Evolutionary conservation across 2,113 vertebrate species (phyloP).

Genomic region (Rhizomys pruinosus): DNA sequence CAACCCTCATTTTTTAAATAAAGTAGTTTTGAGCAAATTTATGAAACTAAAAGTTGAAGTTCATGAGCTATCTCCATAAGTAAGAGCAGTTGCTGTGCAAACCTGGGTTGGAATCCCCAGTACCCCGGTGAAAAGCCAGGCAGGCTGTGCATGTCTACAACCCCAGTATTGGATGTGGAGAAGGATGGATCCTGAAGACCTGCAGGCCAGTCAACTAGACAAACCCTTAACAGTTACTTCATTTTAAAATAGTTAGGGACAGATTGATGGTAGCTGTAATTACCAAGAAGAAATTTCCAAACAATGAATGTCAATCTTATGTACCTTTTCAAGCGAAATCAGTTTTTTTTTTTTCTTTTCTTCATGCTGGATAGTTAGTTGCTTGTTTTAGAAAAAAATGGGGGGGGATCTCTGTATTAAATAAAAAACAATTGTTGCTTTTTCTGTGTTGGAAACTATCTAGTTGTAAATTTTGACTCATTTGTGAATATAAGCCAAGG

Average conservation of each 20-base stretch:
- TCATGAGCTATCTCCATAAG: neutral
- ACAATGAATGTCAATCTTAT: slow-evolving; percentile 23
- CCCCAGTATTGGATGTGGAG: neutral
- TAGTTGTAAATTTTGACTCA: slow-evolving; percentile 35
- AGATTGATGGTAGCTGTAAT: slow-evolving; percentile 55
- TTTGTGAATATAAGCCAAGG: neutral
- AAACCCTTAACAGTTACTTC: too few species aligned
- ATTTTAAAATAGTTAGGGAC: slow-evolving; percentile 58
- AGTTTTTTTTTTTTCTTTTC: slow-evolving; percentile 41
- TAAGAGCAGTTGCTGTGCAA: neutral
- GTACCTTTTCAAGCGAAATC: slow-evolving; percentile 57
- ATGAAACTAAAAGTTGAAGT: too few species aligned
- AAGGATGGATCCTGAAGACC: neutral
- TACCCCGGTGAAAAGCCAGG: neutral
- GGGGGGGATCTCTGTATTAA: too few species aligned
- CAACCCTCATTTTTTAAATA: neutral
- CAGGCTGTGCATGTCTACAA: too few species aligned
- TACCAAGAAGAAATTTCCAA: slow-evolving; percentile 62
- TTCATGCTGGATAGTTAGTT: slow-evolving; percentile 43
- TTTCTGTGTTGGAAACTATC: slow-evolving; percentile 22
- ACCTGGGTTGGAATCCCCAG: neutral
- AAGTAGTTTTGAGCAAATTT: neutral
- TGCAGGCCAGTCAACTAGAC: neutral
- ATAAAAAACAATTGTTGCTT: neutral
- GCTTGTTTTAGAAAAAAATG: neutral